Evolutionary conservation across 2,113 vertebrate genomes (phyloP), one percentile per base, ranked within the genome.

Genomic region (Hippocampus guttulatus): DNA sequence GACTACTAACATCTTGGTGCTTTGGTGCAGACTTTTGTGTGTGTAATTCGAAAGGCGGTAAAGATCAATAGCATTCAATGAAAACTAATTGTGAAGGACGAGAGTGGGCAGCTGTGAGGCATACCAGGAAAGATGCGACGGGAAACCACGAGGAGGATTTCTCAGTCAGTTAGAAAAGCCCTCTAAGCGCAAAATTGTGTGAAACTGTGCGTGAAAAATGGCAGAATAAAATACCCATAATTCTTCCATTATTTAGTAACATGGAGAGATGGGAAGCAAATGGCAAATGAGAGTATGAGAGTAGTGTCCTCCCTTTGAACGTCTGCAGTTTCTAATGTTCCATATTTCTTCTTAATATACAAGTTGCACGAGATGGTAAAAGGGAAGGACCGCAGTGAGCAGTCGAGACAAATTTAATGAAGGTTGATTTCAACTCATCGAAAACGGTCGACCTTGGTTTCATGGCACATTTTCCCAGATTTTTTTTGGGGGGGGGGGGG

Each of bases 51-150:
- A 91, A 92, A 83, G 78, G 81, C 73, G 78, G 68, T 75, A 54
- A 76, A 87, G 90, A 91, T 90, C 91, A 91, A 92, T 93, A 91
- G 87, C 76, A 88, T 92, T 91, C 90, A 89, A 91, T 91, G 88
- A 87, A 91, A 92, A 90, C 88, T 90, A 92, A 92, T 92, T 91
- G 91, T 75, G 64, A 80, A 81, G 81, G 73, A 84, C 75, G 75
- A 71, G 78, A 75, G 78, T 66, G 55, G 72, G 72, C 64, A 77
- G 80, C 80, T 79, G 81, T 74, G 82, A 87, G 85, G 78, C 74
- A 8, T 87, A 86, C 88, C 81, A 88, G 89, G 85, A 84, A 80
- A 72, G 67, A 74, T 70, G 76, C 80, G 70, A 40, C 60, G 70
- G 74, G 78, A 65, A 81, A 84, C 81, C 81, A 45, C 80, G 27